Percentiles rank a stretch among this genome's conserved stretches.
Evolutionary conservation across 2,888 invertebrate genomes (phyloP).

Genomic region (Spodoptera picta): DNA sequence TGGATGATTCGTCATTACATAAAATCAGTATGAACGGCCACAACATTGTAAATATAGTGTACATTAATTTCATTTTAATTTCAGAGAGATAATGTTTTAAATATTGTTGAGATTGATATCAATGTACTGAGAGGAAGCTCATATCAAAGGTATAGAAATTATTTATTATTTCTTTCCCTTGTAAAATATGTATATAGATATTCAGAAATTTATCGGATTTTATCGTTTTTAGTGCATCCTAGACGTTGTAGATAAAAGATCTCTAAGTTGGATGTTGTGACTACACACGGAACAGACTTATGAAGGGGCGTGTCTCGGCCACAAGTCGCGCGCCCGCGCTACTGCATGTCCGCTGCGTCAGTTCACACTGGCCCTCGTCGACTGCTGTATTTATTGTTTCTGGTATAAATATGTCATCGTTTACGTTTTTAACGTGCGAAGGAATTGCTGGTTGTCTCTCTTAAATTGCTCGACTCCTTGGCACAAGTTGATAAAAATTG

Average conservation of each 20-base stretch:
- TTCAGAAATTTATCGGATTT: constrained; percentile 74
- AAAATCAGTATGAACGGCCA: constrained; percentile 44
- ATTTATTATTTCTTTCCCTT: constrained; percentile 83
- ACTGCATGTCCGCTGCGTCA: background rate
- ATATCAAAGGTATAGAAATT: constrained; percentile 86
- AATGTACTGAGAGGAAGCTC: constrained; percentile 79
- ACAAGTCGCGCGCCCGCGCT: background rate
- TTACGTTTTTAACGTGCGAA: constrained; percentile 5
- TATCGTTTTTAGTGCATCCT: constrained; percentile 76
- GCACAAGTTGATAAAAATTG: constrained; percentile 1
- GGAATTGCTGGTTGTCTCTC: constrained; percentile 1
- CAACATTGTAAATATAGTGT: constrained; percentile 73
- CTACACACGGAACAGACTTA: constrained; percentile 25
- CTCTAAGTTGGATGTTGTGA: constrained; percentile 64
- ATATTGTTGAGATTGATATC: constrained; percentile 72
- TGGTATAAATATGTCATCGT: constrained; percentile 7
- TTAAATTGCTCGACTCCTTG: constrained; percentile 1
- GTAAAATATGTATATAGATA: constrained; percentile 87
- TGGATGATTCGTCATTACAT: constrained; percentile 23
- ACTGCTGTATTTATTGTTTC: constrained; percentile 20
- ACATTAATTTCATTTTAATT: constrained; percentile 69
- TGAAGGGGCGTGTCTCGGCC: constrained; percentile 15
- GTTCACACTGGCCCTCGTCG: background rate
- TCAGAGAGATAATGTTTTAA: constrained; percentile 61
- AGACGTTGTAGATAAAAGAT: constrained; percentile 72